Evolutionary conservation across 2,113 vertebrate species (phyloP), one percentile per base, ranked within the genome.

Genomic region (Marmota flaviventris): DNA sequence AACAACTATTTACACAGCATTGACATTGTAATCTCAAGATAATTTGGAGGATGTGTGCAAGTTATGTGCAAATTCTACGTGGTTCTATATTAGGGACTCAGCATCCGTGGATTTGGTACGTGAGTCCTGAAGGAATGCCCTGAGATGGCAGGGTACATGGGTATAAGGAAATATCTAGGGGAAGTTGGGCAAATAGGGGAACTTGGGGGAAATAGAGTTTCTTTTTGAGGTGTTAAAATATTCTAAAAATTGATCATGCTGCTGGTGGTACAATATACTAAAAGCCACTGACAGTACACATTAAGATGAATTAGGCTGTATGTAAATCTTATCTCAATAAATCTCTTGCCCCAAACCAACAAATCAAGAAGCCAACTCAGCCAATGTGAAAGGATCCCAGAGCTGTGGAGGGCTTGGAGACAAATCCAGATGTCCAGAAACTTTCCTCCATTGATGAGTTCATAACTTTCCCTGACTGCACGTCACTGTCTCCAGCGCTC

Each of bases 301-400:
- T 85, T 8, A 87, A 84, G 24, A 69, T 34, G 20, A 69, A 67
- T 53, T 81, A 1, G 34, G 37, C 1, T 16, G 37, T 51, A 22
- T n/a, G n/a, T 37, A 84, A 58, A 39, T 85, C 63, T 91, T 48
- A 51, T 92, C 91, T 88, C 78, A 53, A 73, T 87, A 78, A 88
- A 85, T 58, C 72, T 81, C 27, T 84, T 32, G 93, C 51, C 25
- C 65, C 65, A 96, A 77, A 48, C 65, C 24, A 69, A 82, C 20
- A 32, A 92, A 39, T 27, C 82, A 85, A 85, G 27, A n/a, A 73
- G 70, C 8, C 73, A 29, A 39, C 3, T 89, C 51, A 56, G 45
- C 67, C 48, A 45, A 84, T 76, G 65, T 14, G 13, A 73, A 89
- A 25, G 48, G 51, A 32, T 37, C 12, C 48, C 13, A 10, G 29